Conservation (phyloP, 2,888 invertebrate species). For the Drosophila demipolita region DNA sequence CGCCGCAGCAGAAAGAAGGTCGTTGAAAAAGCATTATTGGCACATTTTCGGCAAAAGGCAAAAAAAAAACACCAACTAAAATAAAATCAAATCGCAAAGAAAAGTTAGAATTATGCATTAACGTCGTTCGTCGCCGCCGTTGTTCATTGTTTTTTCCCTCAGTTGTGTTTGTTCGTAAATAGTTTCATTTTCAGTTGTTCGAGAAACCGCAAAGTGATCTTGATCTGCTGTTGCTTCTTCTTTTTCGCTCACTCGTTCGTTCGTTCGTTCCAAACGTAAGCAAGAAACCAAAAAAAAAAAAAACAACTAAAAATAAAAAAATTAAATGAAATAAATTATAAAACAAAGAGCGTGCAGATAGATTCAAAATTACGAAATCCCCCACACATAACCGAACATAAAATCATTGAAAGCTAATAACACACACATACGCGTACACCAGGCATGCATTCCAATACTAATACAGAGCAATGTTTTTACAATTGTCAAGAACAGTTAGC, state of each 20-base stretch:
- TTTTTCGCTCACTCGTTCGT: slow-evolving; percentile 22
- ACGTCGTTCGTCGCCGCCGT: slow-evolving; percentile 47
- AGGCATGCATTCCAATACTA: slow-evolving; percentile 6
- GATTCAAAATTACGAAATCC: slow-evolving; percentile 28
- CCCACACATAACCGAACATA: slow-evolving; percentile 27
- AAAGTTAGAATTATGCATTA: slow-evolving; percentile 58
- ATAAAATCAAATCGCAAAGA: slow-evolving; percentile 19
- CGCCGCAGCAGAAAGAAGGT: slow-evolving; percentile 64
- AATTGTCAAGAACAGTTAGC: slow-evolving; percentile 16
- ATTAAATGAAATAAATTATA: slow-evolving; percentile 4
- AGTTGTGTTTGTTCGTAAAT: slow-evolving; percentile 57
- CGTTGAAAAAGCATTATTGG: slow-evolving; percentile 51
- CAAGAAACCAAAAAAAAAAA: slow-evolving; percentile 31
- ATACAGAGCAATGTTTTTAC: slow-evolving; percentile 32
- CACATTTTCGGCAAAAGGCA: slow-evolving; percentile 59
- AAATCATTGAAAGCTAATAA: slow-evolving; percentile 52
- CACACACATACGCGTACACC: slow-evolving; percentile 9
- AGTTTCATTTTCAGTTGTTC: slow-evolving; percentile 40
- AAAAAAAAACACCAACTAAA: slow-evolving; percentile 37
- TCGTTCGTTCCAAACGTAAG: slow-evolving; percentile 56
- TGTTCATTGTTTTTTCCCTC: slow-evolving; percentile 46
- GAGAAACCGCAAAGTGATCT: slow-evolving; percentile 57
- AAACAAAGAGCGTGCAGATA: slow-evolving; percentile 46
- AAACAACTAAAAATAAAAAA: slow-evolving; percentile 5
- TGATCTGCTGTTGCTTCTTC: slow-evolving; percentile 51